Conservation (phyloP, 2,888 invertebrate genomes). For the Pilophorus perplexus region DNA sequence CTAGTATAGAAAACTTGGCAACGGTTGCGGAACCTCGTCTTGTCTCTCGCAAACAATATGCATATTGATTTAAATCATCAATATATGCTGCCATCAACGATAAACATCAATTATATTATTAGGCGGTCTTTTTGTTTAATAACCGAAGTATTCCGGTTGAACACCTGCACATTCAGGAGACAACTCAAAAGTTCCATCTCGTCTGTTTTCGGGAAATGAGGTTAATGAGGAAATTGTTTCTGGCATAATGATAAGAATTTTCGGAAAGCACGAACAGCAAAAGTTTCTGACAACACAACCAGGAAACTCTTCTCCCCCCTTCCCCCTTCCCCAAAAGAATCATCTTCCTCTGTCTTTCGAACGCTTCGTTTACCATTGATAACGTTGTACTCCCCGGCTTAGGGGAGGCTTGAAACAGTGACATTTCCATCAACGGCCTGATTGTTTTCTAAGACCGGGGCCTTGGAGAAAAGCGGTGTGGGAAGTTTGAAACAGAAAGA, state of each 20-base stretch:
- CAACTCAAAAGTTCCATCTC: no score
- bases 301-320: no score
- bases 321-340: not conserved
- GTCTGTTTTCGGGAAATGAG: not conserved
- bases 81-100: no score
- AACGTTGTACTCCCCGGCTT: conserved; percentile 16
- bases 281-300: no score
- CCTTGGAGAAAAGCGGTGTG: not conserved
- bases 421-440: conserved; percentile 32
- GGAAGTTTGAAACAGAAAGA: conserved; percentile 25
- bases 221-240: not conserved
- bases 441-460: conserved; percentile 28
- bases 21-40: no score
- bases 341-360: not conserved
- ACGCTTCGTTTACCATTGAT: not conserved
- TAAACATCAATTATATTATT: no score
- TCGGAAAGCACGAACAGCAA: not conserved
- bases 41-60: no score
- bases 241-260: not conserved
- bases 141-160: no score
- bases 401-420: conserved; percentile 18
- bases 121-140: no score
- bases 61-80: no score
- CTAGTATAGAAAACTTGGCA: no score
- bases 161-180: no score